phyloP scores from a whole-genome alignment of 2,888 invertebrate genomes.

The Tribolium freemani region DNA sequence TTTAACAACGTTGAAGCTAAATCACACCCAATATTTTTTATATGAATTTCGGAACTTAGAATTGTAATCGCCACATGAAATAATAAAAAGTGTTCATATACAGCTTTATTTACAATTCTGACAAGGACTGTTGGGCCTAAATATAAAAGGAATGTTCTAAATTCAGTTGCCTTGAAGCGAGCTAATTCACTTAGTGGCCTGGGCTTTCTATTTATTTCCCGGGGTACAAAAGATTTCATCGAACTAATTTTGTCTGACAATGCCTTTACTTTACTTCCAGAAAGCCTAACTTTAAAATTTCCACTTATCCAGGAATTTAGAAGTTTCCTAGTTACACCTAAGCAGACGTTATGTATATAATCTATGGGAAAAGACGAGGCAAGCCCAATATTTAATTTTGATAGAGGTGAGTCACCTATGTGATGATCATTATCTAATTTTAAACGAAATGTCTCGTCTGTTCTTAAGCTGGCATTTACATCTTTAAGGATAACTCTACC shows the following conservation, averaged over 20 bases:
- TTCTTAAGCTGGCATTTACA: not conserved
- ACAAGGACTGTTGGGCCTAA: constrained; percentile 22
- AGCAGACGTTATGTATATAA: constrained; percentile 40
- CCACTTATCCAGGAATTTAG: constrained; percentile 35
- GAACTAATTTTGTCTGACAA: constrained; percentile 11
- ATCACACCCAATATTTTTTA: constrained; percentile 11
- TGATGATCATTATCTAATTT: constrained; percentile 34
- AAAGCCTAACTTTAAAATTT: constrained; percentile 23
- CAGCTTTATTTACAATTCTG: constrained; percentile 11
- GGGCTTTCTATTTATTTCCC: constrained; percentile 42
- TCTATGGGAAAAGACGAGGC: constrained; percentile 41
- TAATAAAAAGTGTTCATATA: constrained; percentile 38
- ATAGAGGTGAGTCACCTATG: constrained; percentile 23
- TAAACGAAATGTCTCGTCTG: constrained; percentile 31
- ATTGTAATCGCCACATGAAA: constrained; percentile 39
- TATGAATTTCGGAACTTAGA: constrained; percentile 21
- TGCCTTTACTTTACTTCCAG: not conserved
- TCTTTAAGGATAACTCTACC: not conserved
- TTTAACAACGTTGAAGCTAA: constrained; percentile 34
- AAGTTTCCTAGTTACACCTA: constrained; percentile 46
- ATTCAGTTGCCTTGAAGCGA: constrained; percentile 47
- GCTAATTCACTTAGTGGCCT: constrained; percentile 34
- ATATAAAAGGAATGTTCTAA: constrained; percentile 40
- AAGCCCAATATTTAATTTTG: constrained; percentile 25
- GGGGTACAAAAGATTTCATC: constrained; percentile 27